A percentile compares a stretch with the other conserved stretches of the same genome.
Conservation (phyloP, 2,888 invertebrate genomes). For the Phragmatobia fuliginosa region DNA sequence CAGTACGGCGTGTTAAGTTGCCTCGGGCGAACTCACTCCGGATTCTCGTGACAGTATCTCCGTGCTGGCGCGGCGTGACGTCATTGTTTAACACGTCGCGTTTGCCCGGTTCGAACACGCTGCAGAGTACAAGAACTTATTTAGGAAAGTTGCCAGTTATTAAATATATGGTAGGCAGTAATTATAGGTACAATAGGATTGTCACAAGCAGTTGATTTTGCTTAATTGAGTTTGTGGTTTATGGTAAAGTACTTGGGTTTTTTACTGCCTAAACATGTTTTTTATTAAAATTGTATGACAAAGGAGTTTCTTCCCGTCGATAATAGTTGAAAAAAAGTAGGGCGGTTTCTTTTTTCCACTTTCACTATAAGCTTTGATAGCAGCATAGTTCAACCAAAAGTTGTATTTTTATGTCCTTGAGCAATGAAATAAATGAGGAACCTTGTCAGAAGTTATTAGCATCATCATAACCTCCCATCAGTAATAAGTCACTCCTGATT, state of each 20-base stretch:
- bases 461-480: too few species aligned
- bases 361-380: too few species aligned
- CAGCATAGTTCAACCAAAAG: neutral
- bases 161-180: slow-evolving; percentile 25
- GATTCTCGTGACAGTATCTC: slow-evolving; percentile 71
- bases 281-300: neutral
- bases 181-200: slow-evolving; percentile 39
- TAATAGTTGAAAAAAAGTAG: neutral
- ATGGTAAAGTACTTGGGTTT: neutral
- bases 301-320: neutral
- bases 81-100: slow-evolving; percentile 68
- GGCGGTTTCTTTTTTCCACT: neutral
- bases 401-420: neutral
- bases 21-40: slow-evolving; percentile 62
- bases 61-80: slow-evolving; percentile 51
- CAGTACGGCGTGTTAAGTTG: slow-evolving; percentile 49
- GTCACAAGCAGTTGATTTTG: slow-evolving; percentile 23
- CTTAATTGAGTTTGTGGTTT: slow-evolving; percentile 20
- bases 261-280: neutral
- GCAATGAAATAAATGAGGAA: too few species aligned
- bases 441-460: neutral
- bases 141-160: slow-evolving; percentile 49
- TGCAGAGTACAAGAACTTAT: slow-evolving; percentile 41
- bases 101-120: slow-evolving; percentile 59
- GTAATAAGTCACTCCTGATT: too few species aligned